Evolutionary conservation across 1,140 invertebrate species (phyloP).

Genomic region (Orchesella cincta): DNA sequence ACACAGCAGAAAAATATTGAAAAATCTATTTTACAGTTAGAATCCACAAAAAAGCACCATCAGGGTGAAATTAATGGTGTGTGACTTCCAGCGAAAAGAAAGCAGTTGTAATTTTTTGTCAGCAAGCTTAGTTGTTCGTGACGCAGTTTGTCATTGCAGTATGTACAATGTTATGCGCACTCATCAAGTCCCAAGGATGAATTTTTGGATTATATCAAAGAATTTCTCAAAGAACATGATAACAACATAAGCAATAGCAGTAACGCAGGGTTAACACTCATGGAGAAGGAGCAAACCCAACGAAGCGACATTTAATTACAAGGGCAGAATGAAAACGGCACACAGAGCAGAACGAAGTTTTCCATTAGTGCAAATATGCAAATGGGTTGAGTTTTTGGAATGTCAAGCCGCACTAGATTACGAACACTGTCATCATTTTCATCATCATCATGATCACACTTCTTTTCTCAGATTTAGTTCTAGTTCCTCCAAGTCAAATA

Average conservation of each 20-base stretch:
- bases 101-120: not conserved
- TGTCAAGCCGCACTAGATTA: too few species aligned
- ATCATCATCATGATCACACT: not conserved
- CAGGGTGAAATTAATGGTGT: slow-evolving; percentile 1
- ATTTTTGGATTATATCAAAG: not conserved
- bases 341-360: too few species aligned
- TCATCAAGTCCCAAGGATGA: not conserved
- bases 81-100: not conserved
- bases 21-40: not conserved
- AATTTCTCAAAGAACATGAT: not conserved
- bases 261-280: not conserved
- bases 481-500: not conserved
- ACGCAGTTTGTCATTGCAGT: not conserved
- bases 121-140: not conserved
- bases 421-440: too few species aligned
- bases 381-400: too few species aligned
- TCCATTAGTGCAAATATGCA: too few species aligned
- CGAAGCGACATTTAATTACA: too few species aligned
- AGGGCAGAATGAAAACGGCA: too few species aligned
- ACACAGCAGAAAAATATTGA: not conserved
- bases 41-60: not conserved
- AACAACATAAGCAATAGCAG: not conserved
- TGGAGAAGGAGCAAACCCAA: not conserved
- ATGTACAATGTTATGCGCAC: not conserved
- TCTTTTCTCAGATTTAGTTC: not conserved